These are phyloP conservation scores for Haliaeetus leucogaster DNA, from an alignment of 2,113 vertebrate genomes.

Conservation along the genomic window DNA sequence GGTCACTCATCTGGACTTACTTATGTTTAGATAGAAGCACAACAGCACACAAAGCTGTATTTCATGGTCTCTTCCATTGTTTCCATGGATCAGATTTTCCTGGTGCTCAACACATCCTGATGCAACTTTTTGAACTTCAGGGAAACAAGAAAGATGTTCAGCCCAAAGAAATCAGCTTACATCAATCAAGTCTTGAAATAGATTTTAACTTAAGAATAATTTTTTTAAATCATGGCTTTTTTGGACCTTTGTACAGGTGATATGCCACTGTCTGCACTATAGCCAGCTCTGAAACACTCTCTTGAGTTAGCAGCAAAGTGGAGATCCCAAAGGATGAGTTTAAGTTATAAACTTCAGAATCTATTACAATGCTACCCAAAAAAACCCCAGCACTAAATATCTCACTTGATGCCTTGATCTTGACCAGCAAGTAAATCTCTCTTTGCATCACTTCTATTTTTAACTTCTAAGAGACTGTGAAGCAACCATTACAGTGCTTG, in stretches of 20 bases:
- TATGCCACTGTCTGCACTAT: neutral
- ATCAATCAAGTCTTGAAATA: neutral
- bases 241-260: neutral
- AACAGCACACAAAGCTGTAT: neutral
- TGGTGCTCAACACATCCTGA: neutral
- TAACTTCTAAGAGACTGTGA: neutral
- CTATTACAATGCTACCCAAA: neutral
- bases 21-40: neutral
- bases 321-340: neutral
- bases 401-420: neutral
- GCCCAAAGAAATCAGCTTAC: neutral
- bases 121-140: neutral
- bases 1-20: neutral
- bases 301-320: neutral
- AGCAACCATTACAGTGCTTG: neutral
- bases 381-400: accelerated
- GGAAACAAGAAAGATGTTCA: neutral
- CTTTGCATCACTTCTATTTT: neutral
- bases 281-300: neutral
- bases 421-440: neutral
- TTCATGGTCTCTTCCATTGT: neutral
- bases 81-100: neutral
- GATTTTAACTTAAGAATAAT: neutral
- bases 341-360: neutral
- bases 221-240: neutral